Percentiles rank a stretch among this genome's conserved stretches.
Conservation (phyloP, 2,797 vertebrate species). For the Pangasius mekongensis region DNA sequence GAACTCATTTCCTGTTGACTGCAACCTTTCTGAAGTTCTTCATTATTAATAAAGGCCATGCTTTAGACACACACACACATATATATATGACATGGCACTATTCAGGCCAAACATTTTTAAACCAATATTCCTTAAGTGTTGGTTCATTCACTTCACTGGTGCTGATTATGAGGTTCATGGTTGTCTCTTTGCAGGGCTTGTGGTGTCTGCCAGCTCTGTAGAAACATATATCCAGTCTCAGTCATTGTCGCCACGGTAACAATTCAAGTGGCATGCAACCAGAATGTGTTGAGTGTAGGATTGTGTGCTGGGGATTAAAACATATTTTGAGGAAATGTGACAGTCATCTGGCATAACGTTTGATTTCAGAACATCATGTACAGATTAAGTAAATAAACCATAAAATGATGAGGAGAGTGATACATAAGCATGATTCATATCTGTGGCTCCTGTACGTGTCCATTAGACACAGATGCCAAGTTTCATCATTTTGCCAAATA, state of each 20-base stretch:
- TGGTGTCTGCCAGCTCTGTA: neutral
- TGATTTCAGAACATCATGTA: neutral
- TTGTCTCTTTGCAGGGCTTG: neutral
- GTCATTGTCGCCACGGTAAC: slow-evolving; percentile 18
- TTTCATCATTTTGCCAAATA: neutral
- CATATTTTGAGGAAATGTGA: slow-evolving; percentile 20
- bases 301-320: neutral
- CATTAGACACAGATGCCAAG: neutral
- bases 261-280: neutral
- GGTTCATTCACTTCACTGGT: neutral
- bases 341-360: neutral
- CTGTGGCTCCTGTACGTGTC: neutral
- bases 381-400: neutral
- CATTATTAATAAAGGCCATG: slow-evolving; percentile 61
- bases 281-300: neutral
- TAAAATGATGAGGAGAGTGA: neutral
- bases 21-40: slow-evolving; percentile 44
- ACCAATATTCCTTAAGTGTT: neutral
- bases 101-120: neutral
- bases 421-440: neutral
- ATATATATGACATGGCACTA: neutral
- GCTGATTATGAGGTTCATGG: neutral
- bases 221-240: slow-evolving; percentile 11
- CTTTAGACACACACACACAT: slow-evolving; percentile 23
- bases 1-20: slow-evolving; percentile 64